These are phyloP conservation scores for Tupaia chinensis DNA, from an alignment of 2,113 vertebrate species.

Conservation along the genomic window DNA sequence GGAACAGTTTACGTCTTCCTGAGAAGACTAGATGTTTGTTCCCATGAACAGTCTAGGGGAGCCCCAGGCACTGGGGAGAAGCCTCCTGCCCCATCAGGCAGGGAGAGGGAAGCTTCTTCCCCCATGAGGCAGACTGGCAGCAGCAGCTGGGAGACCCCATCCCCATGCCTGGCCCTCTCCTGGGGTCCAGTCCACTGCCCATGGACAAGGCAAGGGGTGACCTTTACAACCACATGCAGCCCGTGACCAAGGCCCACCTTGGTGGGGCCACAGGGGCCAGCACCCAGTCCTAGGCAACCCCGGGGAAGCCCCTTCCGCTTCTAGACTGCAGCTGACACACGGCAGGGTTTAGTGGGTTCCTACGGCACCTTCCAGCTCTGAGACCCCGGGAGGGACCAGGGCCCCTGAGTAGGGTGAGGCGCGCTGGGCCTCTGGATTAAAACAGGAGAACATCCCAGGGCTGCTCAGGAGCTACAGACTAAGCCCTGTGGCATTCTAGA, in stretches of 20 bases:
- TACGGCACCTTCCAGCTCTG: background rate
- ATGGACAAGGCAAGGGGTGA: background rate
- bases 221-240: background rate
- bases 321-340: background rate
- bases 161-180: background rate
- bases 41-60: background rate
- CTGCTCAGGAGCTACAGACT: background rate
- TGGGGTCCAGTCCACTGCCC: background rate
- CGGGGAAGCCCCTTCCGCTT: fast-evolving
- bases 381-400: background rate
- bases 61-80: background rate
- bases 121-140: background rate
- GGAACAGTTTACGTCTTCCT: background rate
- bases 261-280: background rate
- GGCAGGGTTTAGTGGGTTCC: no score
- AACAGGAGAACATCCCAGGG: background rate
- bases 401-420: fast-evolving
- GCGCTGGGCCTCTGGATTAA: no score
- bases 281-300: fast-evolving
- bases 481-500: background rate
- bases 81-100: background rate
- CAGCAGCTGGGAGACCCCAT: background rate
- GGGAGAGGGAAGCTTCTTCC: fast-evolving
- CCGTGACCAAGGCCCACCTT: no score
- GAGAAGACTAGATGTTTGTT: background rate